phyloP scores from a whole-genome alignment of 2,888 invertebrate genomes.

The Cybosia mesomella region DNA sequence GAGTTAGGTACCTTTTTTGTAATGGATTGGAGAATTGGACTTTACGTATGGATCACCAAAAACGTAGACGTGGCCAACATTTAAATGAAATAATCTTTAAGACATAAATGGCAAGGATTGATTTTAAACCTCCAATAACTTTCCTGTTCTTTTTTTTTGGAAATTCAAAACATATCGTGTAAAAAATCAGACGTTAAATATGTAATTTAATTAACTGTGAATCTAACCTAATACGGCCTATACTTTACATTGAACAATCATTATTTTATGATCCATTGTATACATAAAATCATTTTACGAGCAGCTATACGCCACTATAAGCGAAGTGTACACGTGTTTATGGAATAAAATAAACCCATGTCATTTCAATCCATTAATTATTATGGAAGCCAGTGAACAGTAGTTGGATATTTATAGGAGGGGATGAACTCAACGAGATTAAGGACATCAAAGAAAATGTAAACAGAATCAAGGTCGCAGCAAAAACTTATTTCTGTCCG shows the following conservation, averaged over 20 bases:
- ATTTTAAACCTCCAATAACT: too few species aligned
- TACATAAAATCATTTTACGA: not conserved
- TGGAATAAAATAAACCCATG: not conserved
- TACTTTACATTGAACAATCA: not conserved
- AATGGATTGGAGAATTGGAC: too few species aligned
- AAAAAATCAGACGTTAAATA: too few species aligned
- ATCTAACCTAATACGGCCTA: not conserved
- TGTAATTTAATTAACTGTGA: too few species aligned
- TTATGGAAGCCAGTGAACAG: not conserved
- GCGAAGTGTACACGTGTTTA: not conserved
- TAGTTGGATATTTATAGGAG: not conserved
- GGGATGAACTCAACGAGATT: not conserved
- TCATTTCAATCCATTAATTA: not conserved
- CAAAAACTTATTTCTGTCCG: not conserved
- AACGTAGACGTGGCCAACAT: too few species aligned
- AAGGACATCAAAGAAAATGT: not conserved
- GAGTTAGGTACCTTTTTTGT: too few species aligned
- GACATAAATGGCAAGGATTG: too few species aligned
- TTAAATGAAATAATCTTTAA: too few species aligned
- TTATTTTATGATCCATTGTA: not conserved
- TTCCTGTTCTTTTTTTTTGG: too few species aligned
- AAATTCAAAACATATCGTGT: too few species aligned
- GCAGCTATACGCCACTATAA: not conserved
- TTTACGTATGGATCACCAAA: too few species aligned
- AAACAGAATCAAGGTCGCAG: not conserved